Evolutionary conservation across 2,113 vertebrate genomes (phyloP), one percentile per base, ranked within the genome.

Genomic region (Anguilla japonica): DNA sequence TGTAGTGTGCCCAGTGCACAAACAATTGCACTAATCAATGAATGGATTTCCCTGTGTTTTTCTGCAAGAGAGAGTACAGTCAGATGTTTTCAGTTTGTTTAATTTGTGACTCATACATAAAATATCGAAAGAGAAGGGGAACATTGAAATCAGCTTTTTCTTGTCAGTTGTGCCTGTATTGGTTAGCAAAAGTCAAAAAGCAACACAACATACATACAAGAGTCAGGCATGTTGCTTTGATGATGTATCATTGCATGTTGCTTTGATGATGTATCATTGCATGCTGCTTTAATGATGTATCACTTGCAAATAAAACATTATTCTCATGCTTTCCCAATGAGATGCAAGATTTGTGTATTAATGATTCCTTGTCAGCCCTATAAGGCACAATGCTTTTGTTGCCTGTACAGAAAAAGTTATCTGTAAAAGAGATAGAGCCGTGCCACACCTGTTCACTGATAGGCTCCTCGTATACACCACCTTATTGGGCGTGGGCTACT

Each of bases 391-490:
- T 67, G 26, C 18, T 22, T 67, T 1, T 34, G 71, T 71, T 75
- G 71, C 26, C 26, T 75, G 71, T 75, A 85, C 40, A 79, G 84
- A 18, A 71, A 34, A 41, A 53, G 67, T 78, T 43, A 41, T 50
- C 5, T 79, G 11, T 9, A 29, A 11, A 13, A 75, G 71, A 75
- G 2, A 53, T 18, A 26, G 18, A 18, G 20, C 26, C 20, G 20
- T 78, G 15, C n/a, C 63, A 29, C 82, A 40, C 81, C 87, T 67
- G 40, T n/a, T 53, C 39, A 71, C 71, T 81, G 43, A 85, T 87
- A 78, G 84, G 83, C 50, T 88, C 14, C 71, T 85, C 75, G 80
- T 85, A 85, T 34, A 85, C 78, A 34, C 57, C 60, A 41, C 86
- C 82, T 56, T 56, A 26, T 50, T 78, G 83, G 87, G 86, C 78